Evolutionary conservation across 2,888 invertebrate genomes (phyloP).

Genomic region (Hesperia comma): DNA sequence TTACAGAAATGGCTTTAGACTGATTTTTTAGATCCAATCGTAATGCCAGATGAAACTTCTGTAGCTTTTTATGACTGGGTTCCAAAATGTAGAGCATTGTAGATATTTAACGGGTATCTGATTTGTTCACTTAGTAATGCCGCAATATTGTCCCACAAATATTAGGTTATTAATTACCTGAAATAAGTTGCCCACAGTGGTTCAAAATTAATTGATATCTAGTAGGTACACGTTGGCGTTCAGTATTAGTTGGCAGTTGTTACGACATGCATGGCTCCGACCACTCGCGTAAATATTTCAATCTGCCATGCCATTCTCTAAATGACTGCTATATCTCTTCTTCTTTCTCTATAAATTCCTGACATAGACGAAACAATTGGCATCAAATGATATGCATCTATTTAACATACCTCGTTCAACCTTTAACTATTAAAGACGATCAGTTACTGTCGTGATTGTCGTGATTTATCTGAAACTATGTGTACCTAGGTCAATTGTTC

Average conservation of each 20-base stretch:
- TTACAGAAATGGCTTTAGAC: background rate
- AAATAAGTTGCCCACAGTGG: conserved; percentile 37
- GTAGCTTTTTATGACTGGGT: too few species aligned
- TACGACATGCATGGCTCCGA: conserved; percentile 40
- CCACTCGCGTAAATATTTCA: conserved; percentile 60
- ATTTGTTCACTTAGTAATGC: background rate
- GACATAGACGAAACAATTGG: conserved; percentile 34
- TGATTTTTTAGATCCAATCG: too few species aligned
- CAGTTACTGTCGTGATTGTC: background rate
- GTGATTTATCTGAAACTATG: too few species aligned
- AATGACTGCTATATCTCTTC: conserved; percentile 33
- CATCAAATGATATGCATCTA: conserved; percentile 12
- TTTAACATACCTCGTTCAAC: background rate
- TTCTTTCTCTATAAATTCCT: conserved; percentile 17
- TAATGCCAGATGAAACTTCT: too few species aligned
- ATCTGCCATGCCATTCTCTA: conserved; percentile 58
- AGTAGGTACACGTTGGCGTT: conserved; percentile 45
- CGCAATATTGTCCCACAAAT: conserved; percentile 16
- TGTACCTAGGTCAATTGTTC: too few species aligned
- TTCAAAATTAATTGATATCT: conserved; percentile 43
- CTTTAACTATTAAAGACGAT: background rate
- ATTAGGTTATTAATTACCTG: conserved; percentile 31
- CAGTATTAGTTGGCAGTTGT: conserved; percentile 61
- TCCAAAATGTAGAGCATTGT: too few species aligned
- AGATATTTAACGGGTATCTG: too few species aligned